These are phyloP conservation scores for Cheilosia vulpina DNA, from an alignment of 2,888 invertebrate species.

Conservation along the genomic window DNA sequence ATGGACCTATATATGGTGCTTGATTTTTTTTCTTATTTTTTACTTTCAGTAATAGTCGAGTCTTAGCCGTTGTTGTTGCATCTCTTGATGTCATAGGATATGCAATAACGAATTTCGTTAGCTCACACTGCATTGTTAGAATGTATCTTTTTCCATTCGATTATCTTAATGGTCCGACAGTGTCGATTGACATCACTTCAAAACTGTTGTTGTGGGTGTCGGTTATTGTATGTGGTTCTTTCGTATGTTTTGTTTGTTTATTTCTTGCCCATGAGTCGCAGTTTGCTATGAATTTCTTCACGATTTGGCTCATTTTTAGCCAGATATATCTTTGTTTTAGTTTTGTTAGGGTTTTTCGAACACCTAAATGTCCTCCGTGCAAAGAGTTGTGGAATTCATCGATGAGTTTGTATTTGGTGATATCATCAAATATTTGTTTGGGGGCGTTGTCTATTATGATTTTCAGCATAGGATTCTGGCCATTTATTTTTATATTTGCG, in stretches of 20 bases:
- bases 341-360: slow-evolving; percentile 18
- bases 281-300: slow-evolving; percentile 30
- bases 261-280: slow-evolving; percentile 31
- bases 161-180: slow-evolving; percentile 28
- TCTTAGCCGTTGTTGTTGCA: too few relatives aligned
- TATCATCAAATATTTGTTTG: slow-evolving; percentile 13
- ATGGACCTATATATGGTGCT: slow-evolving; percentile 14
- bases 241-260: slow-evolving; percentile 22
- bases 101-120: slow-evolving; percentile 48
- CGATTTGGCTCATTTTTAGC: slow-evolving; percentile 38
- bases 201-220: slow-evolving; percentile 24
- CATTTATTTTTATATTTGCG: neutral
- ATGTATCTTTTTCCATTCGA: slow-evolving; percentile 44
- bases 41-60: slow-evolving; percentile 7
- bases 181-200: slow-evolving; percentile 30
- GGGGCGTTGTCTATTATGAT: neutral
- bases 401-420: slow-evolving; percentile 23
- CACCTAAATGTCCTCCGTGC: slow-evolving; percentile 31
- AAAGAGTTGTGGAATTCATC: slow-evolving; percentile 30
- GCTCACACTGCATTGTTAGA: slow-evolving; percentile 45
- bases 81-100: too few relatives aligned
- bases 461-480: slow-evolving; percentile 2
- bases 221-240: slow-evolving; percentile 12
- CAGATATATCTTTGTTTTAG: slow-evolving; percentile 33
- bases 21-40: slow-evolving; percentile 16